Percentiles rank a stretch among this genome's conserved stretches.
Evolutionary conservation across 1,140 invertebrate genomes (phyloP).

Genomic region (Lineus longissimus): DNA sequence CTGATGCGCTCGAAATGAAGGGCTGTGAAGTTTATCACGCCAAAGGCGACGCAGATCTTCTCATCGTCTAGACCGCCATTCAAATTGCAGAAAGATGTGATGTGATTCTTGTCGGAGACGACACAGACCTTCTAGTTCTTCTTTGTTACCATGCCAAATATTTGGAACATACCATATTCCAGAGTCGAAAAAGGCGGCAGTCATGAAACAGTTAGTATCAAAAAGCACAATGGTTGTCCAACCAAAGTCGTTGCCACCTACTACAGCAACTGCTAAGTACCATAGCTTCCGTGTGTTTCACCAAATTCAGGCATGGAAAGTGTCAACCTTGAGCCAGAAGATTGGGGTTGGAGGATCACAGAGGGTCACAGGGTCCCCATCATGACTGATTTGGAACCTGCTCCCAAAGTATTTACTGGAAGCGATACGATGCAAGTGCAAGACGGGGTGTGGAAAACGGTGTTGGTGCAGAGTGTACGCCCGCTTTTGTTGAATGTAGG

Average conservation of each 20-base stretch:
- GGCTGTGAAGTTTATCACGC: constrained; percentile 8
- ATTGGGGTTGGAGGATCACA: constrained; percentile 22
- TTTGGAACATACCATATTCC: background rate
- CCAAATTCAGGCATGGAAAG: constrained; percentile 15
- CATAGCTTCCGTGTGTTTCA: constrained; percentile 14
- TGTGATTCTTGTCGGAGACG: constrained; percentile 18
- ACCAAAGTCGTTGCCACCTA: constrained; percentile 13
- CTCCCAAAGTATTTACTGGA: constrained; percentile 20
- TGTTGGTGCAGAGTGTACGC: constrained; percentile 14
- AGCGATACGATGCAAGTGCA: constrained; percentile 23
- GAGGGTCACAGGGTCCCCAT: constrained; percentile 11
- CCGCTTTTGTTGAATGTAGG: too few species aligned
- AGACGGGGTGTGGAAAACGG: constrained; percentile 20
- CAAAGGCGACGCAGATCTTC: constrained; percentile 19
- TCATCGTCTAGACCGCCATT: constrained; percentile 22
- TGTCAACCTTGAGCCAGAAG: background rate
- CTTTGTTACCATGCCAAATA: constrained; percentile 11
- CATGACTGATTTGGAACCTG: constrained; percentile 12
- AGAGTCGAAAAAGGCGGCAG: background rate
- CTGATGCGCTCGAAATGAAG: constrained; percentile 1
- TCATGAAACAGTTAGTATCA: background rate
- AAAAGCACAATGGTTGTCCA: background rate
- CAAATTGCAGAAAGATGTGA: background rate
- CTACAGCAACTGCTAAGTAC: constrained; percentile 10
- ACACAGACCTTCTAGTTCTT: constrained; percentile 24